These are phyloP conservation scores for Phaedon cochleariae DNA, from an alignment of 2,888 invertebrate genomes.

Conservation along the genomic window DNA sequence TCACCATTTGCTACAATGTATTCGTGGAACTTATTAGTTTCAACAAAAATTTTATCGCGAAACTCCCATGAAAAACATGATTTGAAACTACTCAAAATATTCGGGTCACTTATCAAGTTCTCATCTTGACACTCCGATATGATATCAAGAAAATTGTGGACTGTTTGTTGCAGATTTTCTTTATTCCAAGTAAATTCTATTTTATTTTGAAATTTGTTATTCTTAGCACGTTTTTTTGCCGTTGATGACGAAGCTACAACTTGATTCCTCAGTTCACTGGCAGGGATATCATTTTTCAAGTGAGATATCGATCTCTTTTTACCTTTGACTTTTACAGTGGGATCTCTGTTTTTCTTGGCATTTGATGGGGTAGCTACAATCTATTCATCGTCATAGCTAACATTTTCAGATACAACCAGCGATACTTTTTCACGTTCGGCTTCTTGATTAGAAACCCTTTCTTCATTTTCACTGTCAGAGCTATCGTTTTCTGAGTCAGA, in stretches of 20 bases:
- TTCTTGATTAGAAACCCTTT: background rate
- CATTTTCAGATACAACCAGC: too few species aligned
- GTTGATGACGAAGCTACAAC: too few species aligned
- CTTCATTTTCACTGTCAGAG: too few species aligned
- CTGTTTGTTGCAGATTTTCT: background rate
- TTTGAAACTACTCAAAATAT: constrained; percentile 1
- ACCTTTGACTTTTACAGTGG: background rate
- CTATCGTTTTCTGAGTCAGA: too few species aligned
- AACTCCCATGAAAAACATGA: background rate
- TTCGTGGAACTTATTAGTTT: background rate
- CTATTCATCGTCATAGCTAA: too few species aligned
- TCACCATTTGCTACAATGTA: background rate
- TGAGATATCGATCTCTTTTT: background rate
- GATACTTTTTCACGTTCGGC: background rate
- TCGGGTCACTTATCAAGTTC: background rate
- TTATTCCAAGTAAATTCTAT: background rate
- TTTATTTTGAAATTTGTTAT: too few species aligned
- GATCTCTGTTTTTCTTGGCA: too few species aligned
- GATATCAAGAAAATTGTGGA: background rate
- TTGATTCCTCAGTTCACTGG: too few species aligned
- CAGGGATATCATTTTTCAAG: too few species aligned
- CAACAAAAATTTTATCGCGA: background rate
- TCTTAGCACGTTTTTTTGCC: too few species aligned
- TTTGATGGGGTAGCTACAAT: too few species aligned
- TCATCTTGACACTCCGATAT: background rate